phyloP scores from a whole-genome alignment of 2,888 invertebrate genomes.

The Capitulum mitella region DNA sequence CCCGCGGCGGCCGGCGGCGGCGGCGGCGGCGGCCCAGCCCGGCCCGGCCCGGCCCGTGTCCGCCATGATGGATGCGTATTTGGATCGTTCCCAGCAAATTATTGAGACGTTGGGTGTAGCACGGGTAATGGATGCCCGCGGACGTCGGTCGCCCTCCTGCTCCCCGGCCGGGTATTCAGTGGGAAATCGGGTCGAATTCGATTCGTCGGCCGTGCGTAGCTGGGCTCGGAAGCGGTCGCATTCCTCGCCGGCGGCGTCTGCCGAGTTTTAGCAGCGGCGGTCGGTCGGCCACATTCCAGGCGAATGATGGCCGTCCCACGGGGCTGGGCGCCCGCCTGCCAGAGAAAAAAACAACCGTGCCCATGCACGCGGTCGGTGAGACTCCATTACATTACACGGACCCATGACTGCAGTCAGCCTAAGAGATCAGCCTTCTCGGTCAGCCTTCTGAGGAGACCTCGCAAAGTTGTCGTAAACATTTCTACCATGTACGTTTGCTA shows the following conservation, averaged over 20 bases:
- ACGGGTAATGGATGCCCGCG: neutral
- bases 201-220: neutral
- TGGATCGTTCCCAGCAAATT: slow-evolving; percentile 10
- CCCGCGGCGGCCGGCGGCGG: neutral
- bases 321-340: too few relatives aligned
- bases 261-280: neutral
- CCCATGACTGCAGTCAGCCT: too few relatives aligned
- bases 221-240: neutral
- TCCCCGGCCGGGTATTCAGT: neutral
- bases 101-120: neutral
- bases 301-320: too few relatives aligned
- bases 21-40: neutral
- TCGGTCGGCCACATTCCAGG: neutral
- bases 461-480: too few relatives aligned
- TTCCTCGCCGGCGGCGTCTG: neutral
- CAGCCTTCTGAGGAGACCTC: too few relatives aligned
- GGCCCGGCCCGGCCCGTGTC: neutral
- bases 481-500: too few relatives aligned
- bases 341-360: too few relatives aligned
- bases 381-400: too few relatives aligned
- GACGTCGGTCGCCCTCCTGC: neutral
- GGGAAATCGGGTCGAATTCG: neutral
- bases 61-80: neutral
- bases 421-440: too few relatives aligned
- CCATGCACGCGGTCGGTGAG: too few relatives aligned